These are phyloP conservation scores for Microplitis manilae DNA, from an alignment of 2,888 invertebrate species.

Conservation along the genomic window DNA sequence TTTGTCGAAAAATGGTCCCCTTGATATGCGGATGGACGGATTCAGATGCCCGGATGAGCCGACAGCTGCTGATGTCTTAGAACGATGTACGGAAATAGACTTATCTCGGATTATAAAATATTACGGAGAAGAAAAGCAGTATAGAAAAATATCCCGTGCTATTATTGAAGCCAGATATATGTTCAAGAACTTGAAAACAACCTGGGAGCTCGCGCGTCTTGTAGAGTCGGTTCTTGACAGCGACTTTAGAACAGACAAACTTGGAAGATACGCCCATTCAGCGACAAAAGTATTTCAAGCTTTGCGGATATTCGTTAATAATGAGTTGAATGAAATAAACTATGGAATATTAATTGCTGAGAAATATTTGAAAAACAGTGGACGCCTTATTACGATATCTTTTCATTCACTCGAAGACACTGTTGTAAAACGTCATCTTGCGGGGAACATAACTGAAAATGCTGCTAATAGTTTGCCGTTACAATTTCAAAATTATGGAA, in stretches of 20 bases:
- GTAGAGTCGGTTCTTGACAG: constrained; percentile 77
- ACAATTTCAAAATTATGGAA: constrained; percentile 79
- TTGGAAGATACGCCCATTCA: constrained; percentile 83
- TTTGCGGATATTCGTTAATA: constrained; percentile 94
- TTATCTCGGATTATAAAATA: constrained; percentile 87
- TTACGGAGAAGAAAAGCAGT: constrained; percentile 93
- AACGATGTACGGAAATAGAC: constrained; percentile 83
- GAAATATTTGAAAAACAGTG: constrained; percentile 83
- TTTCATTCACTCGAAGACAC: constrained; percentile 96
- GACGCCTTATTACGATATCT: constrained; percentile 85
- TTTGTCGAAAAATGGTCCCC: constrained; percentile 85
- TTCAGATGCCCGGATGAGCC: constrained; percentile 79
- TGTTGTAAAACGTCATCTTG: constrained; percentile 91
- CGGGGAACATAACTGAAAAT: constrained; percentile 83
- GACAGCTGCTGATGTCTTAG: constrained; percentile 91
- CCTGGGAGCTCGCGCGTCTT: constrained; percentile 85
- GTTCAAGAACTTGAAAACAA: constrained; percentile 84
- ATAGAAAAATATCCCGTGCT: constrained; percentile 88
- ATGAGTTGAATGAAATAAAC: constrained; percentile 95
- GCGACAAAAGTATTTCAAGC: constrained; percentile 97
- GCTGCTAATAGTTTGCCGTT: constrained; percentile 81
- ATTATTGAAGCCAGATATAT: constrained; percentile 87
- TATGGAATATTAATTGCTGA: constrained; percentile 87
- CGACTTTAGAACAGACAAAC: constrained; percentile 78
- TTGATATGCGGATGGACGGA: constrained; percentile 98